Evolutionary conservation across 1,140 invertebrate genomes (phyloP), one percentile per base, ranked within the genome.

Genomic region (Camponotus floridanus): DNA sequence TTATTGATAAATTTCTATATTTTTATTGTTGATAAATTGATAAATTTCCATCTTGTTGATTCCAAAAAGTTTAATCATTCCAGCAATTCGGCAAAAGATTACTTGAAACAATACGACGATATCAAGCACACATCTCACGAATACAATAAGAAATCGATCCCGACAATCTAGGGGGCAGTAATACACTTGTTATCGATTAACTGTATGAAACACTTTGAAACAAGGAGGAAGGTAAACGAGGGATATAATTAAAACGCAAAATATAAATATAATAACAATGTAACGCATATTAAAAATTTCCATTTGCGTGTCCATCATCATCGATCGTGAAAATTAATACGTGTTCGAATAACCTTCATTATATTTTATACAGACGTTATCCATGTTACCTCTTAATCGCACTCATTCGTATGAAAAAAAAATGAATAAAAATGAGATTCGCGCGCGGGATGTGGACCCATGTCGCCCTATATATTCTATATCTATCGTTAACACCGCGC

Each of bases 401-500:
- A 62, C 45, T 33, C 11, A 3, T 8, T 18, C 15, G 4, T 31
- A n/a, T 13, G 9, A 64, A 33, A 31, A 8, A 21, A 48, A 48
- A 51, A 18, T 51, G 5, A 51, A 26, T 21, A 6, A 9, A 57
- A 59, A 59, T 51, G 15, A 26, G 15, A 26, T 57, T 71, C 65
- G 26, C 42, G 3, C 36, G 26, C 42, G 7, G 9, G 26, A 79
- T 21, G 15, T 68, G n/a, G 18, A 68, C 13, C 51, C 31, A 39
- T 31, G 13, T 70, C 42, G 67, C 42, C 18, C 18, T 31, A 13
- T 26, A 33, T 68, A 51, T 51, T 51, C 48, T 51, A 51, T 51
- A 51, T 55, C 26, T 31, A 7, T 71, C 36, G 26, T 81, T 59
- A 71, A 59, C 9, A 45, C 36, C 65, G 76, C 78, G 78, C 78